Evolutionary conservation across 1,140 invertebrate genomes (phyloP), one percentile per base, ranked within the genome.

Genomic region (Tetragnatha versicolor): DNA sequence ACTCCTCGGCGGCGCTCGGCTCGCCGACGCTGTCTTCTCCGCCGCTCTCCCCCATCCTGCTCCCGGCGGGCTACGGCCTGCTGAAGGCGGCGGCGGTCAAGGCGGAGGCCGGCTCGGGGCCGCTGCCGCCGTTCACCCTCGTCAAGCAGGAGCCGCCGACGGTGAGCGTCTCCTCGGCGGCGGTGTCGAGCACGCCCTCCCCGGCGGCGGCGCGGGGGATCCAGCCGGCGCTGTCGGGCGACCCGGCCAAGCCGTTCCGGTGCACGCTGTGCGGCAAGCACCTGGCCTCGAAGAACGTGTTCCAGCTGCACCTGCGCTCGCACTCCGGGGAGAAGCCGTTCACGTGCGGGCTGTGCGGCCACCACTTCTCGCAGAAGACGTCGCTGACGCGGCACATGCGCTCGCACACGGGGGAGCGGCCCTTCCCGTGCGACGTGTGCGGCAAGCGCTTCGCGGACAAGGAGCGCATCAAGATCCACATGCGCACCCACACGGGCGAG

Each of bases 321-420:
- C 90, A 91, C 81, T 88, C 87, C 45, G 89, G 87, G 2, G 89
- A 90, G 81, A 92, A 94, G 81, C 94, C 95, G 66, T 96, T 92
- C 84, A 91, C 93, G 68, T 99, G 98, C 89, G 93, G 94, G 10
- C 94, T 99, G 65, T 99, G 98, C 86, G 95, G 97, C 84, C 89
- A 97, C 79, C 90, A 94, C 33, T 92, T 92, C 83, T 90, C 89
- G 3, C 91, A 92, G 84, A 89, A 88, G 81, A 90, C 89, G 17
- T 91, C 89, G 4, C 88, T 92, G 3, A 92, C 90, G 14, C 90
- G 90, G 58, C 91, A 92, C 85, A 90, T 91, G 88, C 84, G 91
- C 55, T 92, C 91, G 12, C 91, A 92, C 83, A 89, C 89, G 12
- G 91, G 87, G 29, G 84, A 86, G 53, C 81, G 85, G 12, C 86